Percentiles rank a stretch among this genome's conserved stretches.
phyloP scores from a whole-genome alignment of 2,888 invertebrate species.

The Zootermopsis nevadensis region DNA sequence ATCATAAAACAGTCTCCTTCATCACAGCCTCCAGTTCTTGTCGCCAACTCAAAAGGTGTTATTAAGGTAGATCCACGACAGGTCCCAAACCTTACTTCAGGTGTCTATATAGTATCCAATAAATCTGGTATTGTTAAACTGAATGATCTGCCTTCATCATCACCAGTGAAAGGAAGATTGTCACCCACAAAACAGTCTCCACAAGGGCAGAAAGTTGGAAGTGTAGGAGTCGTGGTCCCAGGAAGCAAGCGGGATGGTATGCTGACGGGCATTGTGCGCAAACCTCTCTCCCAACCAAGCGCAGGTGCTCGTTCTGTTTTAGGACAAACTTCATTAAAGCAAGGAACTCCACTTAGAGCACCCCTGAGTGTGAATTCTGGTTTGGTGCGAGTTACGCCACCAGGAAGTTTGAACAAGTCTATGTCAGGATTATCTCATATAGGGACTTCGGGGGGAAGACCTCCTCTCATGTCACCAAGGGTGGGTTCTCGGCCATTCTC shows the following conservation, averaged over 20 bases:
- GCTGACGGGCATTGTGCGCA: constrained; percentile 27
- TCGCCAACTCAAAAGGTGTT: constrained; percentile 73
- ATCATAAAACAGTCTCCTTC: not conserved
- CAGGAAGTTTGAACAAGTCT: not conserved
- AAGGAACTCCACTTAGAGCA: constrained; percentile 4
- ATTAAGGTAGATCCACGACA: constrained; percentile 81
- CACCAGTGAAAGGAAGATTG: constrained; percentile 6
- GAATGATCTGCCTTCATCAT: not conserved
- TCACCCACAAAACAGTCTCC: not conserved
- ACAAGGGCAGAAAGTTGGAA: constrained; percentile 15
- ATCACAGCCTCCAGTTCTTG: constrained; percentile 59
- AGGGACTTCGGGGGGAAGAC: not conserved
- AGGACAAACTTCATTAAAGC: constrained; percentile 4
- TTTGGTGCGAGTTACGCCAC: constrained; percentile 38
- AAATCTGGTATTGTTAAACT: constrained; percentile 60
- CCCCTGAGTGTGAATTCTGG: constrained; percentile 26
- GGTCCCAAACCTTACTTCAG: constrained; percentile 72
- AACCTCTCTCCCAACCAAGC: constrained; percentile 13
- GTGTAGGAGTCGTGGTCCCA: not conserved
- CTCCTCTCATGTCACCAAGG: constrained; percentile 32
- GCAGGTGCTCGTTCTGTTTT: not conserved
- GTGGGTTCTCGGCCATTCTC: constrained; percentile 44
- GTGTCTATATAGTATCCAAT: constrained; percentile 82
- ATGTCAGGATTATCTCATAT: not conserved
- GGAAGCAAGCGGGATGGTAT: constrained; percentile 4